Percentiles rank a stretch among this genome's conserved stretches.
phyloP scores from a whole-genome alignment of 2,113 vertebrate species.

The Oryzias javanicus region DNA sequence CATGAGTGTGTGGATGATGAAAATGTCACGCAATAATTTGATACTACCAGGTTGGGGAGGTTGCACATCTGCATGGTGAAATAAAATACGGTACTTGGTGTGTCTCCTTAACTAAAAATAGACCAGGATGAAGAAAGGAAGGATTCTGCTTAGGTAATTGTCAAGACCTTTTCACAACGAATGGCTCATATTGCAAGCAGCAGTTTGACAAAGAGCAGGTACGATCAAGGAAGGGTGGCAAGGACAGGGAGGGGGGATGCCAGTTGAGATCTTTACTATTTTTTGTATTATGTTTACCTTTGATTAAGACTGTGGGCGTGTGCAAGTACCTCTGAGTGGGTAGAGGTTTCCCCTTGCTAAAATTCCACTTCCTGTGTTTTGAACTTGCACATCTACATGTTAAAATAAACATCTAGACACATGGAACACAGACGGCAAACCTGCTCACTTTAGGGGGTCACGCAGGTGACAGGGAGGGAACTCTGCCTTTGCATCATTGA shows the following conservation, averaged over 20 bases:
- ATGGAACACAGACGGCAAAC: slow-evolving; percentile 27
- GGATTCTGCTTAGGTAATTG: slow-evolving; percentile 57
- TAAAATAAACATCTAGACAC: slow-evolving; percentile 63
- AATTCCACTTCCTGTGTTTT: slow-evolving; percentile 73
- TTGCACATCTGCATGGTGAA: slow-evolving; percentile 47
- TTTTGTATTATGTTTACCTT: slow-evolving; percentile 16
- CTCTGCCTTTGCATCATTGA: slow-evolving; percentile 48
- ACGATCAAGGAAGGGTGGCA: slow-evolving; percentile 19
- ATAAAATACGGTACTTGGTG: slow-evolving; percentile 61
- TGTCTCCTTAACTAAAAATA: slow-evolving; percentile 70
- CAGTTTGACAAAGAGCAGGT: slow-evolving; percentile 40
- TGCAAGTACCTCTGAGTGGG: slow-evolving; percentile 33
- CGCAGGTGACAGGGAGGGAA: slow-evolving; percentile 64
- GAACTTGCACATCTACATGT: slow-evolving; percentile 56
- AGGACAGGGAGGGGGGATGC: slow-evolving; percentile 6
- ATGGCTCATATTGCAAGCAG: slow-evolving; percentile 52
- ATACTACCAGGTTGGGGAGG: slow-evolving; percentile 33
- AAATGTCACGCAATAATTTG: slow-evolving; percentile 60
- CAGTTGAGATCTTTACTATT: slow-evolving; percentile 14
- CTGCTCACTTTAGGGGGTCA: slow-evolving; percentile 50
- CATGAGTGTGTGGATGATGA: slow-evolving; percentile 25
- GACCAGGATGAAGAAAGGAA: slow-evolving; percentile 49
- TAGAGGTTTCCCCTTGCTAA: slow-evolving; percentile 61
- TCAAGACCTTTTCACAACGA: slow-evolving; percentile 54
- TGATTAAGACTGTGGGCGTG: slow-evolving; percentile 8